A percentile compares a stretch with the other conserved stretches of the same genome.
Conservation (phyloP, 2,797 vertebrate species). For the Anguilla megastoma region DNA sequence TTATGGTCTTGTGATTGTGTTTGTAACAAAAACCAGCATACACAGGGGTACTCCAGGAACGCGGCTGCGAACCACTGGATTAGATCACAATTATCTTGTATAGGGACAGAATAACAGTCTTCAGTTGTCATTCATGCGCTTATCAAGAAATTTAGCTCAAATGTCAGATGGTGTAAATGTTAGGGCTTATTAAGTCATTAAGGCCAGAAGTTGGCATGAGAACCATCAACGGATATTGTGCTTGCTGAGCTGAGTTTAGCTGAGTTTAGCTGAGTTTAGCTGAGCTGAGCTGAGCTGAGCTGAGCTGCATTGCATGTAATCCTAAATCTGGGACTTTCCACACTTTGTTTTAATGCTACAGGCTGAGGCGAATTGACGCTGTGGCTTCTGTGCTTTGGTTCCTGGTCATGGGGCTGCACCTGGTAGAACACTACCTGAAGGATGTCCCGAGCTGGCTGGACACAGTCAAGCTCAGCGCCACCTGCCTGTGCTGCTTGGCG, state of each 20-base stretch:
- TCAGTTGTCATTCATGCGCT: not conserved
- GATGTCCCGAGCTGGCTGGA: slow-evolving; percentile 78
- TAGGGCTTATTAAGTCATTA: no score
- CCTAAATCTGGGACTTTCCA: not conserved
- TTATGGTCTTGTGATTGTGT: no score
- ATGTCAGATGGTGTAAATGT: no score
- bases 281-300: no score
- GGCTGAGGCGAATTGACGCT: slow-evolving; percentile 88
- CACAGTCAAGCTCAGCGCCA: slow-evolving; percentile 76
- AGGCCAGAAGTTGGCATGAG: no score
- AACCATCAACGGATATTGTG: no score
- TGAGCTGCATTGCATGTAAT: not conserved
- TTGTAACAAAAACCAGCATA: no score
- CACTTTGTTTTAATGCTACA: slow-evolving; percentile 50
- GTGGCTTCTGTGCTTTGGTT: slow-evolving; percentile 87
- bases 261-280: no score
- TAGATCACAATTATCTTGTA: no score
- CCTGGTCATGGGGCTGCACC: slow-evolving; percentile 77
- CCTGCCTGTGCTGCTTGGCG: slow-evolving; percentile 87
- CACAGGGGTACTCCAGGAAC: no score
- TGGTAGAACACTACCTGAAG: slow-evolving; percentile 75
- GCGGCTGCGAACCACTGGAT: no score
- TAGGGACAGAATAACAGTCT: not conserved
- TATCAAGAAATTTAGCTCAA: not conserved
- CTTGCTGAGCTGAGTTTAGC: no score